Evolutionary conservation across 2,113 vertebrate genomes (phyloP).

Genomic region (Actinemys pallida): DNA sequence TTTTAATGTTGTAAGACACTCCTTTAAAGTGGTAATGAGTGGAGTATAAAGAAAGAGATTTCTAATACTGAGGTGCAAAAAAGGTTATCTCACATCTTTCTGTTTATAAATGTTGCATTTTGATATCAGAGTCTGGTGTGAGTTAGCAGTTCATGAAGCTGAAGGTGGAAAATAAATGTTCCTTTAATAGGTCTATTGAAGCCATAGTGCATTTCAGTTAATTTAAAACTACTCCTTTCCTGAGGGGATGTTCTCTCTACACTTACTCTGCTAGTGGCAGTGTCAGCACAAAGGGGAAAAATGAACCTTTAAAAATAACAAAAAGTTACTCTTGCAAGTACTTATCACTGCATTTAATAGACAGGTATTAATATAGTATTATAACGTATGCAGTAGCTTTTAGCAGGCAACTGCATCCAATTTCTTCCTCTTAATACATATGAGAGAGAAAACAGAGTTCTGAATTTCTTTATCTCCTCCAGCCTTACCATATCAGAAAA

Average conservation of each 20-base stretch:
- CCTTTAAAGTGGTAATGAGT: conserved; percentile 10
- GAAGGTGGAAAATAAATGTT: conserved; percentile 1
- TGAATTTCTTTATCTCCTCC: not conserved
- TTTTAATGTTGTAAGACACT: conserved; percentile 31
- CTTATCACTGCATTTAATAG: not conserved
- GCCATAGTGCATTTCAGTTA: not conserved
- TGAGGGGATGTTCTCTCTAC: not conserved
- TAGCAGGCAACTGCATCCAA: not conserved
- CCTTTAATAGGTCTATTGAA: not conserved
- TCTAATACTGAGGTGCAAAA: not conserved
- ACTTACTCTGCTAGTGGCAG: not conserved
- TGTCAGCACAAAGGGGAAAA: not conserved
- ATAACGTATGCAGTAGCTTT: not conserved
- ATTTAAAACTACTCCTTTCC: not conserved
- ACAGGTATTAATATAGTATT: not conserved
- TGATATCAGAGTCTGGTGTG: not conserved
- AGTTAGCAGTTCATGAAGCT: not conserved
- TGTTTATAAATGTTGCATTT: not conserved
- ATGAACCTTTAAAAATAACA: not conserved
- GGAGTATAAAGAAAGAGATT: conserved; percentile 8
- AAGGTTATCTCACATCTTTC: not conserved
- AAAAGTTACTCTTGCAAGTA: not conserved
- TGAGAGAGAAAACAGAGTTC: not conserved
- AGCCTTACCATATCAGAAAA: not conserved
- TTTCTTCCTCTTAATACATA: not conserved